These are phyloP conservation scores for Eptatretus burgeri DNA, from an alignment of 2,113 vertebrate species.

Conservation along the genomic window DNA sequence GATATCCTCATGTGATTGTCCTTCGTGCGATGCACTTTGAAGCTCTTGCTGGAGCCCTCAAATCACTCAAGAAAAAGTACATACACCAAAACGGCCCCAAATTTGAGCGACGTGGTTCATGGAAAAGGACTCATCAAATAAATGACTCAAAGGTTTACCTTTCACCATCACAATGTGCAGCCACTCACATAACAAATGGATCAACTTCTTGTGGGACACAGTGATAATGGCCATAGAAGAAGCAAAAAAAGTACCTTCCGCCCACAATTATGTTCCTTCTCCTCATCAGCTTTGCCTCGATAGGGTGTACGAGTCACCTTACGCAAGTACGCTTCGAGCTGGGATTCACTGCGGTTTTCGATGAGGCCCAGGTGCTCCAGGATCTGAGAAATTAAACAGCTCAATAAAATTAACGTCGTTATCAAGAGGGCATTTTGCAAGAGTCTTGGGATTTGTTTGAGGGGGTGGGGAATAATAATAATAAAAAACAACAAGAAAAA, in stretches of 20 bases:
- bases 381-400: conserved; percentile 22
- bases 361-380: conserved; percentile 89
- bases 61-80: not conserved
- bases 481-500: too few species aligned
- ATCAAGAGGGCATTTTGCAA: not conserved
- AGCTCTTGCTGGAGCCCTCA: too few species aligned
- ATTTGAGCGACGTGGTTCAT: not conserved
- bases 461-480: too few species aligned
- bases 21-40: too few species aligned
- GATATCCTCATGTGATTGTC: too few species aligned
- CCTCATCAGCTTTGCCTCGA: conserved; percentile 34
- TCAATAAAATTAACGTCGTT: too few species aligned
- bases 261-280: conserved; percentile 46
- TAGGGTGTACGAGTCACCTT: conserved; percentile 25
- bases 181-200: not conserved
- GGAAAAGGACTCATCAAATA: not conserved
- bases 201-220: not conserved
- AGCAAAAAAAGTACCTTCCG: conserved; percentile 24
- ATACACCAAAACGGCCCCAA: not conserved
- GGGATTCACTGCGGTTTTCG: conserved; percentile 80
- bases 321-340: conserved; percentile 59
- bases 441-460: not conserved
- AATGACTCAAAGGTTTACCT: too few species aligned
- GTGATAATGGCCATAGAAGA: not conserved
- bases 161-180: not conserved